phyloP scores from a whole-genome alignment of 1,140 invertebrate species.

The Temnothorax nylanderi region DNA sequence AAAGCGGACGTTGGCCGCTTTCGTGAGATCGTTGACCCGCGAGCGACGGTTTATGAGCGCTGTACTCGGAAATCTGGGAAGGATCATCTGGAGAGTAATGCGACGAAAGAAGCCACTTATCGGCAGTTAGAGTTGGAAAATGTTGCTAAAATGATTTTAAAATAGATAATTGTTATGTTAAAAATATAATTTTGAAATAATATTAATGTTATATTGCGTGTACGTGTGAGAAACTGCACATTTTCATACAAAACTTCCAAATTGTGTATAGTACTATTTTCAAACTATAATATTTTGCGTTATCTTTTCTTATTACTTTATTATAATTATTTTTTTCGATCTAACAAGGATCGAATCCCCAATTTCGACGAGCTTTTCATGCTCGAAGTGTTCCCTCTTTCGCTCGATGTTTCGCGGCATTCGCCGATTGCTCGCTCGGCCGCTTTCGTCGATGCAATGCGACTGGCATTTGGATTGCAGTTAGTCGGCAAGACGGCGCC shows the following conservation, averaged over 20 bases:
- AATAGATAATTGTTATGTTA: background rate
- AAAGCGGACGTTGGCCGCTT: constrained; percentile 38
- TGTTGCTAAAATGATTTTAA: background rate
- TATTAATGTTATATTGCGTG: background rate
- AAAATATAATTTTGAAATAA: background rate
- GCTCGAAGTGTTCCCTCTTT: background rate
- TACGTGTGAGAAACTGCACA: background rate
- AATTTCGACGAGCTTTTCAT: background rate
- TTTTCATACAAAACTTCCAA: background rate
- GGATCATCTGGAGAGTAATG: background rate
- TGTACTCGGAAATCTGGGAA: constrained; percentile 10
- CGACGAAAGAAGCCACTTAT: background rate
- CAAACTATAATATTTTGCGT: background rate
- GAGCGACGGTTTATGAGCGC: constrained; percentile 13
- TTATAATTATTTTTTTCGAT: background rate
- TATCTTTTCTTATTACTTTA: background rate
- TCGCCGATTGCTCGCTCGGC: background rate
- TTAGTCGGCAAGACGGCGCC: constrained; percentile 49
- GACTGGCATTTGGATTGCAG: constrained; percentile 55
- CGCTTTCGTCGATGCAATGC: constrained; percentile 6
- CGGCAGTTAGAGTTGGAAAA: background rate
- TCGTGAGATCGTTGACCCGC: constrained; percentile 27
- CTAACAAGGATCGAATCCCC: background rate
- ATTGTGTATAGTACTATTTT: background rate
- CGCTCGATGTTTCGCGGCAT: background rate